Conservation (phyloP, 2,888 invertebrate species). For the Heliconius erato region DNA sequence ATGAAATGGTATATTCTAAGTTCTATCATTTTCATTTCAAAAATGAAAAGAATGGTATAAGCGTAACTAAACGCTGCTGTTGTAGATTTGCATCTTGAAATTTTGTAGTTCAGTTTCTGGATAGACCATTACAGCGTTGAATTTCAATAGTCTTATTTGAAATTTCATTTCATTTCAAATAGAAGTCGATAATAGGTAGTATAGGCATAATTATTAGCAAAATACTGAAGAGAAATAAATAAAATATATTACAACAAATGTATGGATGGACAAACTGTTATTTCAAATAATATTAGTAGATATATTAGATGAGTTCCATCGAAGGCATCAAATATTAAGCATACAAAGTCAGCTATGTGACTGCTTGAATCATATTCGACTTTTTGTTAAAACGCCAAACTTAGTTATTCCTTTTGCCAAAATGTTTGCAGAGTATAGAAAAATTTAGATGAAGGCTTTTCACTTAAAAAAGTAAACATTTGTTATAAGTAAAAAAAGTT, state of each 20-base stretch:
- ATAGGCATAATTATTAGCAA: too few species aligned
- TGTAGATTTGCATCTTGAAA: too few species aligned
- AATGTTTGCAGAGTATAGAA: conserved; percentile 47
- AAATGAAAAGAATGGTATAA: too few species aligned
- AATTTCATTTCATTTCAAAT: too few species aligned
- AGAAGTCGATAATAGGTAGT: too few species aligned
- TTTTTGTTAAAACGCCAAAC: conserved; percentile 45
- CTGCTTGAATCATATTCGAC: conserved; percentile 41
- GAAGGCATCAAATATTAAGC: conserved; percentile 39
- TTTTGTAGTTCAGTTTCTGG: too few species aligned
- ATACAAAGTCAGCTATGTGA: conserved; percentile 46
- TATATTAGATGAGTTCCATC: conserved; percentile 35
- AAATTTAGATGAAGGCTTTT: conserved; percentile 23
- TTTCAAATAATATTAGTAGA: conserved; percentile 55
- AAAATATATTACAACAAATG: neutral
- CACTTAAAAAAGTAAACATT: neutral
- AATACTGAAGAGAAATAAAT: neutral
- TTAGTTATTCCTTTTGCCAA: conserved; percentile 58
- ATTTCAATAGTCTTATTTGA: too few species aligned
- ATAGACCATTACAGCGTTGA: too few species aligned
- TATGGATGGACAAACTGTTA: conserved; percentile 26
- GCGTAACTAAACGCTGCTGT: too few species aligned
- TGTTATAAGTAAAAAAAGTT: neutral
- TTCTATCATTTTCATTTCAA: too few species aligned
- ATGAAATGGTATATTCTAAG: too few species aligned